phyloP scores from a whole-genome alignment of 2,113 vertebrate genomes.

The Picathartes gymnocephalus region DNA sequence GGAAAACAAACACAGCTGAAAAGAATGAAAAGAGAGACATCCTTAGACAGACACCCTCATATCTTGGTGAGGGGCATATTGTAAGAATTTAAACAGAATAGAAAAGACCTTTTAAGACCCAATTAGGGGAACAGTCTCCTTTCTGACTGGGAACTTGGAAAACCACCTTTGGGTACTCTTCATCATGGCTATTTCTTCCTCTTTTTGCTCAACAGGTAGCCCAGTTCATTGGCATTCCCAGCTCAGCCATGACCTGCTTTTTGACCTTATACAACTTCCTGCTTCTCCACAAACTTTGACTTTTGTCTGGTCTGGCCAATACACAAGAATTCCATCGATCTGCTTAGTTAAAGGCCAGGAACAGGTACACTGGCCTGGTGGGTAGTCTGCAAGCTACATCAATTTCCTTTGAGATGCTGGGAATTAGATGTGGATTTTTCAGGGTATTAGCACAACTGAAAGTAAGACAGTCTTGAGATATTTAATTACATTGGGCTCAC shows the following conservation, averaged over 20 bases:
- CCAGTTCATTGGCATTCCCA: background rate
- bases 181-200: background rate
- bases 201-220: background rate
- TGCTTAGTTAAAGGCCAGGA: background rate
- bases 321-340: background rate
- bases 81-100: constrained; percentile 43
- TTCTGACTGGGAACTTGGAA: background rate
- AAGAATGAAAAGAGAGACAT: background rate
- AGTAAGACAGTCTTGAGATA: background rate
- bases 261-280: background rate
- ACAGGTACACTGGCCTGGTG: background rate
- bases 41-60: constrained; percentile 47
- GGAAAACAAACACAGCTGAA: constrained; percentile 24
- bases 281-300: background rate
- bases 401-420: background rate
- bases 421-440: background rate
- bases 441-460: background rate
- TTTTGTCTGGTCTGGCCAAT: background rate
- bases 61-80: constrained; percentile 11
- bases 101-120: constrained; percentile 52
- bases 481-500: background rate
- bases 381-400: background rate
- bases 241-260: background rate
- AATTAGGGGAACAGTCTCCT: constrained; percentile 42
- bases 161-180: background rate